Base-by-base conservation (phyloP, 1,140 invertebrate species). In the Dendrolimus punctatus region DNA sequence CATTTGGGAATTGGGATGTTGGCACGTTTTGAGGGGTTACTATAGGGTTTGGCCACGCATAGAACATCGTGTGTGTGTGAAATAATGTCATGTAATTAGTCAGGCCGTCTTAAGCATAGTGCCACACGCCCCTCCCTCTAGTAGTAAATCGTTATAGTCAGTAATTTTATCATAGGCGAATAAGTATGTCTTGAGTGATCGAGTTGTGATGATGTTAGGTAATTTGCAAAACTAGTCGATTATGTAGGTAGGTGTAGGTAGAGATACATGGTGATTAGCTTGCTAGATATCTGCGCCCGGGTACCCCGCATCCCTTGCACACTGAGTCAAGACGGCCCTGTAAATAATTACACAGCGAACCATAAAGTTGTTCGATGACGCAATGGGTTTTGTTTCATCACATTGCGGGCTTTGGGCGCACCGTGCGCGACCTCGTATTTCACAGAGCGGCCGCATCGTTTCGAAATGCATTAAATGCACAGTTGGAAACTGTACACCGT, bases 391-490 rank as follows among this genome's bases (percentile, higher is more conserved):
- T 75, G 76, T 85, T 83, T 85, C 80, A 72, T 79, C 80, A 83
- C 67, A 60, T 69, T 56, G 55, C 71, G 63, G 71, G 72, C 66
- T 82, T 76, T 73, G 63, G 80, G 78, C 73, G 77, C 71, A 76
- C 69, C 64, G 71, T 67, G 54, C 62, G 55, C 75, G 80, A 73
- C 80, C 82, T 85, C 80, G 79, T 76, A 64, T 76, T 77, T 78
- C 80, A 81, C 68, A 78, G 55, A 52, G 73, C 71, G 64, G 71
- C 72, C 71, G 76, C 76, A 79, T 80, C 74, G 68, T 85, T 81
- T 80, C 80, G 82, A 85, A 85, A 85, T 82, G 79, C 77, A 82
- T 81, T 84, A 67, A 84, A 83, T 85, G 79, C 80, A 85, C 75
- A 81, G 68, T 75, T 76, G 64, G 78, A 76, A 76, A 82, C 71